Conservation (phyloP, 92 coral and sea anemone genomes). For the Siderastrea radians region DNA sequence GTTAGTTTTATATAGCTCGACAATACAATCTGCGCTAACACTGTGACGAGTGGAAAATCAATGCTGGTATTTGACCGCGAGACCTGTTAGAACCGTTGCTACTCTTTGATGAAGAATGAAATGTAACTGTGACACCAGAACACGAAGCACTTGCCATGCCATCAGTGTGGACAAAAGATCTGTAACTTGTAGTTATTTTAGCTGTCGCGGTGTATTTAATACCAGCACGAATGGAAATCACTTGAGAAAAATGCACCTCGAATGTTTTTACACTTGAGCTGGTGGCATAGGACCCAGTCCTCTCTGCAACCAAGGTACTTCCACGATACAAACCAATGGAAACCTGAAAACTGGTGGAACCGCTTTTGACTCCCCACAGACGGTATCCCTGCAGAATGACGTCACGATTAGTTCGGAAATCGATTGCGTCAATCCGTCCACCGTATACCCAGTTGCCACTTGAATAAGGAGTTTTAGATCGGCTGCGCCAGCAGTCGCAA, state of each 20-base stretch:
- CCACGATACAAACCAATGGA: slow-evolving; percentile 43
- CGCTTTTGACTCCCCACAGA: slow-evolving; percentile 1
- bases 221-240: slow-evolving; percentile 24
- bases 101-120: neutral
- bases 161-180: too few relatives aligned
- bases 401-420: neutral
- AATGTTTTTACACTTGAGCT: slow-evolving; percentile 20
- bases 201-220: slow-evolving; percentile 43
- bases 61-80: slow-evolving; percentile 17
- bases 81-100: neutral
- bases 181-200: slow-evolving; percentile 2
- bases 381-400: slow-evolving; percentile 4
- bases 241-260: slow-evolving; percentile 43
- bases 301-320: slow-evolving; percentile 41
- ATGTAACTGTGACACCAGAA: slow-evolving; percentile 19
- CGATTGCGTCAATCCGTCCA: neutral
- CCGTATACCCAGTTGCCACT: neutral
- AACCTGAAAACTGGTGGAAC: slow-evolving; percentile 24
- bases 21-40: neutral
- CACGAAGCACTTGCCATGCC: slow-evolving; percentile 1
- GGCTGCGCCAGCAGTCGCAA: slow-evolving; percentile 51
- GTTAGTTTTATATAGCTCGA: too few relatives aligned
- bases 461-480: neutral
- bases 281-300: slow-evolving; percentile 47
- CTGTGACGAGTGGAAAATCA: neutral